Conservation (phyloP, 2,888 invertebrate genomes). For the Ichneumoninae sp. region DNA sequence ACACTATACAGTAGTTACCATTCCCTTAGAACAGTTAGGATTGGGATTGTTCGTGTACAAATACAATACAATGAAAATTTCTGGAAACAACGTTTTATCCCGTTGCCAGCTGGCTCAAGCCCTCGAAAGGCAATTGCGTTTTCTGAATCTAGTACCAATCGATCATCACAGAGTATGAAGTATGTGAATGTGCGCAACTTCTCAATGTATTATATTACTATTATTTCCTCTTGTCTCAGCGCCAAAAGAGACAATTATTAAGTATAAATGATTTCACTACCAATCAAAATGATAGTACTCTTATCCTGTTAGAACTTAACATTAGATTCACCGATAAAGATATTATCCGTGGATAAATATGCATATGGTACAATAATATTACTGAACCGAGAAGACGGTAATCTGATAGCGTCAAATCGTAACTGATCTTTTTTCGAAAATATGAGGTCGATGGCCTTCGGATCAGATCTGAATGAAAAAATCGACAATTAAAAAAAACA, state of each 20-base stretch:
- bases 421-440: not conserved
- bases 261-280: constrained; percentile 27
- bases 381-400: not conserved
- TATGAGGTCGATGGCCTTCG: not conserved
- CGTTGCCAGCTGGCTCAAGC: not conserved
- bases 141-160: not conserved
- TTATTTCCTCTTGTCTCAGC: constrained; percentile 14
- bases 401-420: not conserved
- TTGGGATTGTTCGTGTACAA: constrained; percentile 26
- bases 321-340: not conserved
- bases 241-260: constrained; percentile 16
- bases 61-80: not conserved
- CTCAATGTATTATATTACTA: constrained; percentile 33
- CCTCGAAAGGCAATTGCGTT: not conserved
- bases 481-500: not conserved
- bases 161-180: constrained; percentile 16
- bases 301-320: constrained; percentile 39
- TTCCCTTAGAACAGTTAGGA: constrained; percentile 16
- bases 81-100: not conserved
- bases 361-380: not conserved
- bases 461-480: not conserved
- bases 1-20: constrained; percentile 12
- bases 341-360: constrained; percentile 27
- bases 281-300: constrained; percentile 20
- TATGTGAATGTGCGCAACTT: not conserved